Base-by-base conservation (phyloP, 2,797 vertebrate species). In the Monodelphis domestica region DNA sequence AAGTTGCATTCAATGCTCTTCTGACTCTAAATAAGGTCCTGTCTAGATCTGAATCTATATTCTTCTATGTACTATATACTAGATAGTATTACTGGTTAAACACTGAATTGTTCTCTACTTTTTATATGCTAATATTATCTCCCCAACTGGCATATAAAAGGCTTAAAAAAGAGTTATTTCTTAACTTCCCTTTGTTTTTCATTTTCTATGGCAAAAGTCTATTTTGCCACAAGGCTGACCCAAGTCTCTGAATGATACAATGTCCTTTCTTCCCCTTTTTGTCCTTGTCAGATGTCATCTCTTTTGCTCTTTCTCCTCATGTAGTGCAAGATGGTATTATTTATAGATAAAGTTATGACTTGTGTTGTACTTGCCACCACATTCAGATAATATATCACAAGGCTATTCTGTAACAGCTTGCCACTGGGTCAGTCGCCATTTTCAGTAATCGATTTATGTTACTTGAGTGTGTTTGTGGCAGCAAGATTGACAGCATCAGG, bases 171-270 rank as follows among this genome's bases (percentile, higher is more conserved):
- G 96, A 91, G 53, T 87, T 90, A 93, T 95, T 90, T 95, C 87
- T 95, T 87, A 57, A 88, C 94, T 97, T 96, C 59, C 93, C 94
- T 96, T 96, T 97, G 84, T 96, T 91, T 94, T 93, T 96, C 94
- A 97, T 90, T 57, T 53, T 91, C 93, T 88, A 95, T 50, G 26
- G 38, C 93, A 97, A 97, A 96, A 94, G 95, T 55, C 93, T 56
- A 90, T 94, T 94, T 95, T 70, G 95, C 51, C 51, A 38, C 89
- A 94, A 88, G 90, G 94, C 87, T 95, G 93, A 91, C 94, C 94
- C 96, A 70, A 96, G 87, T 96, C 57, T 95, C 91, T 91, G 90
- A 94, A 45, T 95, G 33, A 96, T 30, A 87, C 54, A 51, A 95
- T 97, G 92, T 78, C 95, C 53, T 93, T 91, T 90, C 70, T 94